A percentile compares a stretch with the other conserved stretches of the same genome.
phyloP scores from a whole-genome alignment of 2,888 invertebrate species.

The Mamestra brassicae region DNA sequence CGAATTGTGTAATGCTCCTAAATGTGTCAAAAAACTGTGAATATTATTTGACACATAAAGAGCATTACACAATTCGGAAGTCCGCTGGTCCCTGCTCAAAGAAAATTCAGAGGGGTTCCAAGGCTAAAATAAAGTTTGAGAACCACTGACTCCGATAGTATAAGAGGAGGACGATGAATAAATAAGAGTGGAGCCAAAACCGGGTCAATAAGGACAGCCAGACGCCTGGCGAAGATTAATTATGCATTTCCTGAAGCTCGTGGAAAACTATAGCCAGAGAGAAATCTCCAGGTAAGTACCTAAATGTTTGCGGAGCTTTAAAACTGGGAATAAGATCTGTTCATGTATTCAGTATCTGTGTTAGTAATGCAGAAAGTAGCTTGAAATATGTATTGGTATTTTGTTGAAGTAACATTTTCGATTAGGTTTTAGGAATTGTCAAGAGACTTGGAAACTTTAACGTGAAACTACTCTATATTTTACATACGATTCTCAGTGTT shows the following conservation, averaged over 20 bases:
- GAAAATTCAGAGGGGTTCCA: too few relatives aligned
- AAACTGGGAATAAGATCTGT: constrained; percentile 12
- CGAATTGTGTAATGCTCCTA: too few relatives aligned
- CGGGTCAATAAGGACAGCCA: constrained; percentile 53
- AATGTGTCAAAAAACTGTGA: too few relatives aligned
- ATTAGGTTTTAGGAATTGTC: not conserved
- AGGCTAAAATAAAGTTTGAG: too few relatives aligned
- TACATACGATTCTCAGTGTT: too few relatives aligned
- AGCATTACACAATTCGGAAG: too few relatives aligned
- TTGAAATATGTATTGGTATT: not conserved
- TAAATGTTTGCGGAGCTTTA: constrained; percentile 37
- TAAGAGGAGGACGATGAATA: constrained; percentile 51
- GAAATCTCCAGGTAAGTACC: constrained; percentile 27
- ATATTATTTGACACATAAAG: too few relatives aligned
- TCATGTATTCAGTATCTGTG: constrained; percentile 31
- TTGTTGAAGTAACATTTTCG: not conserved
- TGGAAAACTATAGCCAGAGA: constrained; percentile 48
- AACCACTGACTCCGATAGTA: constrained; percentile 10
- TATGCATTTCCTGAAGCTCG: constrained; percentile 46
- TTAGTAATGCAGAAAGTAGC: not conserved
- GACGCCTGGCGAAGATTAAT: constrained; percentile 47
- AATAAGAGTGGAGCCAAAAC: constrained; percentile 56
- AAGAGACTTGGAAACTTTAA: too few relatives aligned
- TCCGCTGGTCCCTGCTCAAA: too few relatives aligned
- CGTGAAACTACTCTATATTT: not conserved